Percentiles rank a stretch among this genome's conserved stretches.
phyloP scores from a whole-genome alignment of 1,140 invertebrate species.

The Eupristina koningsbergeri region DNA sequence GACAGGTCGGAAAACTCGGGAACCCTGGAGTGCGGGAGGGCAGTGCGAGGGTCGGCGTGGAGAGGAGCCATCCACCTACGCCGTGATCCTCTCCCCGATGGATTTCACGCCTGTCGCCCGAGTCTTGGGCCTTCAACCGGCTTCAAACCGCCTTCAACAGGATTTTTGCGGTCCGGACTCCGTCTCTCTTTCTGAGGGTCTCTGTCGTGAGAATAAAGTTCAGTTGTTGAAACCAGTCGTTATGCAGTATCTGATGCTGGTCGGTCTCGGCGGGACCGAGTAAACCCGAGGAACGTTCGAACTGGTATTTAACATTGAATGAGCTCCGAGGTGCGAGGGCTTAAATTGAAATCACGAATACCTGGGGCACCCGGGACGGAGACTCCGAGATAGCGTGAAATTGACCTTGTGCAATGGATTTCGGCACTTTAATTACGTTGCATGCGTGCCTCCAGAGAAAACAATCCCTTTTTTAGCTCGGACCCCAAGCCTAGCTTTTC shows the following conservation, averaged over 20 bases:
- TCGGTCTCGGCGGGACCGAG: background rate
- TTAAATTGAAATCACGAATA: slow-evolving; percentile 40
- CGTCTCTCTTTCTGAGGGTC: background rate
- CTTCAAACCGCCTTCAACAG: slow-evolving; percentile 37
- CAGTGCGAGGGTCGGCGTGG: slow-evolving; percentile 20
- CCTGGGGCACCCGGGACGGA: background rate
- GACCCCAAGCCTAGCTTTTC: too few species aligned
- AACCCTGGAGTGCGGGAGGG: too few species aligned
- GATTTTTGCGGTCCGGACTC: slow-evolving; percentile 33
- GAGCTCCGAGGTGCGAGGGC: slow-evolving; percentile 13
- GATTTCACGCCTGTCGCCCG: slow-evolving; percentile 18
- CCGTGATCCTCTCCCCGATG: background rate
- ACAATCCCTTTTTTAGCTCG: background rate
- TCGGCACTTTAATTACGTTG: slow-evolving; percentile 18
- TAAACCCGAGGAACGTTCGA: slow-evolving; percentile 21
- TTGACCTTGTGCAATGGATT: slow-evolving; percentile 41
- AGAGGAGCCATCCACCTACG: slow-evolving; percentile 24
- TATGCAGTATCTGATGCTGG: slow-evolving; percentile 12
- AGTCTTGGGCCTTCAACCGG: slow-evolving; percentile 29
- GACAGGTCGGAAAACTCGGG: background rate
- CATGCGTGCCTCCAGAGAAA: background rate
- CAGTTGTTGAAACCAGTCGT: slow-evolving; percentile 45
- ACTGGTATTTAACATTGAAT: slow-evolving; percentile 43
- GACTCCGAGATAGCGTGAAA: slow-evolving; percentile 32
- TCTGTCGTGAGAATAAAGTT: slow-evolving; percentile 37